Conservation (phyloP, 2,888 invertebrate genomes). For the Acholoe squamosa region DNA sequence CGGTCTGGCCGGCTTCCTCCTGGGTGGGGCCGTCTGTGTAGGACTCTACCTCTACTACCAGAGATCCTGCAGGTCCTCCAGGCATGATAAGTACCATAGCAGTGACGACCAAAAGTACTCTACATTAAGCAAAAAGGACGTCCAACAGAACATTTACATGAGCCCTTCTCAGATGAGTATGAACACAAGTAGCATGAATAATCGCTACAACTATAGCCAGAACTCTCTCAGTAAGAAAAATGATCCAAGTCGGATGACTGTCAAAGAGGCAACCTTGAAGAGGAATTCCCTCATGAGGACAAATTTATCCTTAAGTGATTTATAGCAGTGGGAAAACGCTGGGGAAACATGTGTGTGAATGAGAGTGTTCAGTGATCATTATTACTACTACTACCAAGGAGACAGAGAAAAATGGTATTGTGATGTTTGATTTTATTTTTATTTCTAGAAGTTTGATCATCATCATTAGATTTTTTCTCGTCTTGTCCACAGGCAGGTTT, state of each 20-base stretch:
- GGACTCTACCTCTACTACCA: conserved; percentile 73
- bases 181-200: conserved; percentile 64
- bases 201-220: conserved; percentile 65
- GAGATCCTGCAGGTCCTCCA: conserved; percentile 51
- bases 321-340: conserved; percentile 61
- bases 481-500: neutral
- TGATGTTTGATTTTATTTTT: neutral
- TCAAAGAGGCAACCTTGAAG: conserved; percentile 71
- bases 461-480: neutral
- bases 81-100: conserved; percentile 62
- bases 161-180: conserved; percentile 67
- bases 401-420: neutral
- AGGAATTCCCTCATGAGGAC: conserved; percentile 69
- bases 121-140: conserved; percentile 53
- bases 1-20: conserved; percentile 72
- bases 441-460: neutral
- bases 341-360: conserved; percentile 62
- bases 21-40: conserved; percentile 72
- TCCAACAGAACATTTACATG: conserved; percentile 64
- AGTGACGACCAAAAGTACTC: conserved; percentile 55
- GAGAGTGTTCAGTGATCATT: neutral
- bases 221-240: conserved; percentile 68
- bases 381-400: no score
- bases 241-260: conserved; percentile 70
- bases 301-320: conserved; percentile 62